A percentile compares a stretch with the other conserved stretches of the same genome.
phyloP scores from a whole-genome alignment of 2,797 vertebrate species.

The Pteronotus mesoamericanus region DNA sequence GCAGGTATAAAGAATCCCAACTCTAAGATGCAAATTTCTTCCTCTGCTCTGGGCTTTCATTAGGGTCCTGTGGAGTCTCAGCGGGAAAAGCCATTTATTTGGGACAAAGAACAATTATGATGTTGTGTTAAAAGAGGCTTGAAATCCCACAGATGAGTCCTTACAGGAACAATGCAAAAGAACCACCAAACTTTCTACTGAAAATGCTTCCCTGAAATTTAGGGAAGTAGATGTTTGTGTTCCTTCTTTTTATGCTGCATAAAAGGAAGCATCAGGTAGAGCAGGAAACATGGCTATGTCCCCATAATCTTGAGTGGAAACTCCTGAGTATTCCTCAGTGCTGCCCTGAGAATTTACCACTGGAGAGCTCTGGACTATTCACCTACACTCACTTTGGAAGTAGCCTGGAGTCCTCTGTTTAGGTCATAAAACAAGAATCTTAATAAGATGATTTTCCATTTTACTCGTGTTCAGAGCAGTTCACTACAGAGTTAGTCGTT shows the following conservation, averaged over 20 bases:
- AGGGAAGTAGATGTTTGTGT: background rate
- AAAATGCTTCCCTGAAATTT: background rate
- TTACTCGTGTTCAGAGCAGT: background rate
- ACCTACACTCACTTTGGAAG: background rate
- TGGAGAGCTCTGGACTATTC: background rate
- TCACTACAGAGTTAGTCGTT: background rate
- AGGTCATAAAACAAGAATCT: background rate
- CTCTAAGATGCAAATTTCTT: background rate
- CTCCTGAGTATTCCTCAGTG: background rate
- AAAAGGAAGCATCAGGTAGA: background rate
- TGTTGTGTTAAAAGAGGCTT: background rate
- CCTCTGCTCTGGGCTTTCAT: background rate
- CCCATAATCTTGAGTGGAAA: fast-evolving
- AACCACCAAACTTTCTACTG: background rate
- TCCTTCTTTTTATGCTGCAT: background rate
- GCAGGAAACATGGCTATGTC: fast-evolving
- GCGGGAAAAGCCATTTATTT: background rate
- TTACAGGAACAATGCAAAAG: background rate
- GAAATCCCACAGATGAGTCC: background rate
- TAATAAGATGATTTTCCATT: background rate
- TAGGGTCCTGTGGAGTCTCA: background rate
- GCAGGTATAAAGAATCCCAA: background rate
- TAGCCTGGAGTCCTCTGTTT: background rate
- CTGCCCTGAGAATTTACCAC: background rate
- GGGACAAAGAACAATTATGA: background rate